Conservation (phyloP, 1,140 invertebrate genomes). For the Bacillus rossius region DNA sequence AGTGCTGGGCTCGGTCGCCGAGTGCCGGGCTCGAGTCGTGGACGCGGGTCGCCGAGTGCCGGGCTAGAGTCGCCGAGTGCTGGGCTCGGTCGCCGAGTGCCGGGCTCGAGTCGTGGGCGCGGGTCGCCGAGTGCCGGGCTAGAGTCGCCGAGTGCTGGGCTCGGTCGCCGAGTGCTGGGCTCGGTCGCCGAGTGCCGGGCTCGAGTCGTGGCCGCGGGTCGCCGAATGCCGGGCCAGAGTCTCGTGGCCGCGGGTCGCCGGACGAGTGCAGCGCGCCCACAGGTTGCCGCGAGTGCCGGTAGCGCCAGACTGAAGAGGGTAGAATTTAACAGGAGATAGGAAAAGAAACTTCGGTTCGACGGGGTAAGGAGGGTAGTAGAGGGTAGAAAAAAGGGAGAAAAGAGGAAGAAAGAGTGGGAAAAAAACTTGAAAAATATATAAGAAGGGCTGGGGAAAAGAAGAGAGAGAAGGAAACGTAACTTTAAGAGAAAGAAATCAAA, state of each 20-base stretch:
- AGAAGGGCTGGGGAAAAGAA: background rate
- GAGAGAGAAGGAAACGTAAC: background rate
- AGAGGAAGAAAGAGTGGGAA: background rate
- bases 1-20: no score
- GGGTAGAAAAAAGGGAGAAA: background rate
- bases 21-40: no score
- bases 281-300: conserved; percentile 17
- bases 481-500: background rate
- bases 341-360: no score
- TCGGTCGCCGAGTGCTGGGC: no score
- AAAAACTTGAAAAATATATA: background rate
- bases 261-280: background rate
- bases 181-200: background rate
- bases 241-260: background rate
- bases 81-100: no score
- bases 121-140: no score
- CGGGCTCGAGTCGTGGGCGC: no score
- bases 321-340: no score
- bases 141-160: no score
- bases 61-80: no score
- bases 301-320: no score
- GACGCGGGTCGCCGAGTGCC: no score
- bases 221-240: background rate
- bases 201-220: background rate
- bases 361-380: background rate